Evolutionary conservation across 2,113 vertebrate species (phyloP).

Genomic region (Ranitomeya imitator): DNA sequence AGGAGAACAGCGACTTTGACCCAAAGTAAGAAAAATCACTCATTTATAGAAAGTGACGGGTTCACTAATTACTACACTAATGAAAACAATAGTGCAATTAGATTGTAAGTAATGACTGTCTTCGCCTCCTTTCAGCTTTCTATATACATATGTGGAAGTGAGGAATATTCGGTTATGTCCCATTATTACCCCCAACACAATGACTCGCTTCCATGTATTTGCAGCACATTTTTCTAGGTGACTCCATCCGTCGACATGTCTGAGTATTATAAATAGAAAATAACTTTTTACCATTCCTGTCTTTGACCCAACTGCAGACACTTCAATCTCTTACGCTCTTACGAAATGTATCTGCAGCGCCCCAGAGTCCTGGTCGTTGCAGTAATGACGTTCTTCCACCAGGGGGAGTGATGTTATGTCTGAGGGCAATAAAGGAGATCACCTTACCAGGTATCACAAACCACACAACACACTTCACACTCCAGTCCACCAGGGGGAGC

Average conservation of each 20-base stretch:
- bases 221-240: conserved; percentile 3
- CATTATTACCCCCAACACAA: background rate
- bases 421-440: no score
- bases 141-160: background rate
- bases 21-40: no score
- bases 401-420: no score
- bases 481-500: no score
- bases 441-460: no score
- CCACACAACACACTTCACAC: no score
- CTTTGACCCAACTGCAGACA: background rate
- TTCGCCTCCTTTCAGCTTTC: background rate
- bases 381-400: no score
- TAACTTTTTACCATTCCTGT: conserved; percentile 5
- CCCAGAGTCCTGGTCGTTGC: no score
- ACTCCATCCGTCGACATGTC: background rate
- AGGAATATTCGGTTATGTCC: background rate
- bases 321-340: background rate
- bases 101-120: background rate
- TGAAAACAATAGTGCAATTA: background rate
- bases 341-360: no score
- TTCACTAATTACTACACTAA: background rate
- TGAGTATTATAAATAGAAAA: conserved; percentile 11
- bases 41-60: no score
- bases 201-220: background rate
- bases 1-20: no score